These are phyloP conservation scores for Litocranius walleri DNA, from an alignment of 2,113 vertebrate species.

Conservation along the genomic window DNA sequence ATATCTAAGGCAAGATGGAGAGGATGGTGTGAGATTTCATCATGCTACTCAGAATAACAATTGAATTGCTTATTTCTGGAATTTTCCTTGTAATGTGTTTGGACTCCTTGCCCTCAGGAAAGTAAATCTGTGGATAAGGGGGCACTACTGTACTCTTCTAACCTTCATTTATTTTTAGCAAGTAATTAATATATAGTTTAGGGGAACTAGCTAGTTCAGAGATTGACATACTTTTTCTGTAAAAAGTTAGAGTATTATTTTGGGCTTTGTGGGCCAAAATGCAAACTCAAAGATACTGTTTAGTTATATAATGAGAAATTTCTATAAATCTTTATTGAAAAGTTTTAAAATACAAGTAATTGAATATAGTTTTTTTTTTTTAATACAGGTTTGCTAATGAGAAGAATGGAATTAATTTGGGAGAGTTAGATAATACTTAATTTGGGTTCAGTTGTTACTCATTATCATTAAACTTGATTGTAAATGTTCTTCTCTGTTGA, in stretches of 20 bases:
- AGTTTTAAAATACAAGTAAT: background rate
- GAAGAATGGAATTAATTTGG: conserved; percentile 19
- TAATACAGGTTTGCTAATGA: background rate
- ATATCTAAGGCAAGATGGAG: background rate
- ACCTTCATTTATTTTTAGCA: background rate
- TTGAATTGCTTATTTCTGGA: background rate
- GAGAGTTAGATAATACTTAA: background rate
- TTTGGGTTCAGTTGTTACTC: background rate
- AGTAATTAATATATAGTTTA: background rate
- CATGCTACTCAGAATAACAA: background rate
- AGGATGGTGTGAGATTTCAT: background rate
- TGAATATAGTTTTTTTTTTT: background rate
- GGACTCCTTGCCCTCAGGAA: background rate
- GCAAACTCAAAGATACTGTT: background rate
- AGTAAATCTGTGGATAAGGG: background rate
- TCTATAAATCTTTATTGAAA: background rate
- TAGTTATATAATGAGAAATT: background rate
- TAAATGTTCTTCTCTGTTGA: background rate
- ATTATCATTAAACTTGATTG: background rate
- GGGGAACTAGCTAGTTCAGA: background rate
- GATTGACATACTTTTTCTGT: background rate
- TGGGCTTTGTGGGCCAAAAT: background rate
- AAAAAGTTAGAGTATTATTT: background rate
- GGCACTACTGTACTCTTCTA: background rate
- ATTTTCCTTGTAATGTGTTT: background rate